phyloP scores from a whole-genome alignment of 2,113 vertebrate genomes.

The Microcebus tavaratra region DNA sequence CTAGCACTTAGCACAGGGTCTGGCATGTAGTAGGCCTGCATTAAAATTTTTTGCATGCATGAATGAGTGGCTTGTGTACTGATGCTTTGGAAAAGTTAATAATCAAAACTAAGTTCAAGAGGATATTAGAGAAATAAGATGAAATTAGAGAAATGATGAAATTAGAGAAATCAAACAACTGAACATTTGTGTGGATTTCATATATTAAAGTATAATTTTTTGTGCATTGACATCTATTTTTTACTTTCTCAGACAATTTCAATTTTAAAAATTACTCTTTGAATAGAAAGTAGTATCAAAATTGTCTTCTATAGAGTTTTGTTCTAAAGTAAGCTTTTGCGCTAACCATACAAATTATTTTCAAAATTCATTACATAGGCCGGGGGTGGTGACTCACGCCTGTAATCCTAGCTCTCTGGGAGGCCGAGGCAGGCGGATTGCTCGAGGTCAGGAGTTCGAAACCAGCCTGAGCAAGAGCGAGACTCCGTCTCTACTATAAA shows the following conservation, averaged over 20 bases:
- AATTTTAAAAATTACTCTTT: slow-evolving; percentile 22
- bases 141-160: neutral
- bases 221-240: neutral
- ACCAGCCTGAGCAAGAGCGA: too few species aligned
- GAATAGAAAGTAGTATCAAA: slow-evolving; percentile 42
- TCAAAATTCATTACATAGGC: neutral
- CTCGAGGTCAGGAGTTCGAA: too few species aligned
- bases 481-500: too few species aligned
- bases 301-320: neutral
- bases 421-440: too few species aligned
- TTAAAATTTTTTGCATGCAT: neutral
- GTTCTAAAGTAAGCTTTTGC: slow-evolving; percentile 17
- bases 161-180: neutral
- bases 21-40: neutral
- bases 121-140: neutral
- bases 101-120: slow-evolving; percentile 33
- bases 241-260: neutral
- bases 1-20: neutral
- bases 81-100: slow-evolving; percentile 11
- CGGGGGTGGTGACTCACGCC: too few species aligned
- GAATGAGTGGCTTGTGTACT: neutral
- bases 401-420: too few species aligned
- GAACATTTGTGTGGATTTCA: neutral
- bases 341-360: slow-evolving; percentile 28
- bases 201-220: slow-evolving; percentile 23